Evolutionary conservation across 2,888 invertebrate species (phyloP).

Genomic region (Nomada goodeniana): DNA sequence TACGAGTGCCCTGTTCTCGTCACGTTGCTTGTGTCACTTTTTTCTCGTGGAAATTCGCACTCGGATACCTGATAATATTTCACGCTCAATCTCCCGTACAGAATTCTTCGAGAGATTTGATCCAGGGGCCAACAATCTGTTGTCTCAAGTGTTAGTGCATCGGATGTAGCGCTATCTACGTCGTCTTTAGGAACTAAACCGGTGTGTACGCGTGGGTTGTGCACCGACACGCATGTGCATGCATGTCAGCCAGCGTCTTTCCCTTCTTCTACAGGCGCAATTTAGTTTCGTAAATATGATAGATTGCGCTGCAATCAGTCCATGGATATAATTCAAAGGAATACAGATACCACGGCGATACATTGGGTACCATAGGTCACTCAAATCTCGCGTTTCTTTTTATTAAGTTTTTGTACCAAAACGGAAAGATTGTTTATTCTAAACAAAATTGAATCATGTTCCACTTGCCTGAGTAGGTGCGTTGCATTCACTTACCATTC

Average conservation of each 20-base stretch:
- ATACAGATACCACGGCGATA: neutral
- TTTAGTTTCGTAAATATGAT: constrained; percentile 14
- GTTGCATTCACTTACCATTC: neutral
- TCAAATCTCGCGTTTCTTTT: neutral
- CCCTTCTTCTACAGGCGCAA: neutral
- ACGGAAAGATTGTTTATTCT: neutral
- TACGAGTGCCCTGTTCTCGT: constrained; percentile 15
- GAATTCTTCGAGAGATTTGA: constrained; percentile 16
- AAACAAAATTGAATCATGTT: neutral
- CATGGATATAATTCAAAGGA: neutral
- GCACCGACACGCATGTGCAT: neutral
- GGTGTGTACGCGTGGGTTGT: neutral
- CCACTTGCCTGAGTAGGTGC: neutral
- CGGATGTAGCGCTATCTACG: constrained; percentile 36
- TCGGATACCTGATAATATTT: neutral
- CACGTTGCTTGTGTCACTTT: neutral
- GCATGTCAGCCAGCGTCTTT: neutral
- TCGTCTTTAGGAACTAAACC: constrained; percentile 16
- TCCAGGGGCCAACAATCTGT: constrained; percentile 43
- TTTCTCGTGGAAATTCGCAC: neutral
- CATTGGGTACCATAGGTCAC: neutral
- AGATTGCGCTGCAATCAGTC: constrained; percentile 48
- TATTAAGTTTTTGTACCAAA: neutral
- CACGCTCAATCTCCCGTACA: constrained; percentile 20
- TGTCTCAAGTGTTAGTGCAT: constrained; percentile 26